phyloP scores from a whole-genome alignment of 1,140 invertebrate genomes.

The Aphidius gifuensis region DNA sequence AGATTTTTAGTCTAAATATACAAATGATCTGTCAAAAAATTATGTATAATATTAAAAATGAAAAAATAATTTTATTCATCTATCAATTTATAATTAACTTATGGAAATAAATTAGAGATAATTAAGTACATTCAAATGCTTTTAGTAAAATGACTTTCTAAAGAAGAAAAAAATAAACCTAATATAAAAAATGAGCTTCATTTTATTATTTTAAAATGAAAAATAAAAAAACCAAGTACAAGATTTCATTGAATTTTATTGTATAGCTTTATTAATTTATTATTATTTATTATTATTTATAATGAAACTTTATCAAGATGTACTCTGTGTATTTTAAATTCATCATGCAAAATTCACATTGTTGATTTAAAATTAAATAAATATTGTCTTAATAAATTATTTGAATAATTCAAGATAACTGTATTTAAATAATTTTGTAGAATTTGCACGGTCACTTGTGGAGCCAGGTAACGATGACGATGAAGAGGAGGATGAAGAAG shows the following conservation, averaged over 20 bases:
- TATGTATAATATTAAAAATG: too few species aligned
- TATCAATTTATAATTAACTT: too few species aligned
- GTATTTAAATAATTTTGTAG: slow-evolving; percentile 53
- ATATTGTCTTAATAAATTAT: not conserved
- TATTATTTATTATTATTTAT: not conserved
- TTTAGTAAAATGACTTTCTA: too few species aligned
- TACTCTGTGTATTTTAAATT: not conserved
- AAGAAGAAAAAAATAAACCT: too few species aligned
- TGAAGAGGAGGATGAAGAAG: slow-evolving; percentile 75
- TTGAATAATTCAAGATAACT: not conserved
- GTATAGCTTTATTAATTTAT: not conserved
- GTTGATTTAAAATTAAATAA: too few species aligned
- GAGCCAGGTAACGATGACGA: slow-evolving; percentile 75
- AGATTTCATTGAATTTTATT: not conserved
- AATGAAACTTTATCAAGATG: not conserved
- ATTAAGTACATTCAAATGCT: too few species aligned
- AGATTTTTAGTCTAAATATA: too few species aligned
- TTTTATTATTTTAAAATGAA: too few species aligned
- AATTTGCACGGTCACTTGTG: slow-evolving; percentile 80
- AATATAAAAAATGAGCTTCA: too few species aligned
- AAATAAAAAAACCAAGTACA: not conserved
- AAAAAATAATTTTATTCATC: too few species aligned
- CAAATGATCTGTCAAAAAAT: too few species aligned
- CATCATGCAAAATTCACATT: not conserved
- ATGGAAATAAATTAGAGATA: too few species aligned